Conservation (phyloP, 2,888 invertebrate species). For the Hyppa rectilinea region DNA sequence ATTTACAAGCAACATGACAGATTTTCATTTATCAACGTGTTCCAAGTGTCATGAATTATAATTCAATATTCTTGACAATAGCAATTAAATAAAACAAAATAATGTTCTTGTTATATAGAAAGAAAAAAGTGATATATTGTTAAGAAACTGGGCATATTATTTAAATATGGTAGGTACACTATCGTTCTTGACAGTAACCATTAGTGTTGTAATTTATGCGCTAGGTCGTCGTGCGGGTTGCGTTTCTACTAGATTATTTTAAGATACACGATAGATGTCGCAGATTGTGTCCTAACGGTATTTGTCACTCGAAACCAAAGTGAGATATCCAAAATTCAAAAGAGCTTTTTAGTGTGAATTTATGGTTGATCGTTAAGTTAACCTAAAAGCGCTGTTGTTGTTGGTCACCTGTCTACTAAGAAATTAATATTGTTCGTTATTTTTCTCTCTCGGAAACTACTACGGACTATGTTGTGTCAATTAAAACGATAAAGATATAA, state of each 20-base stretch:
- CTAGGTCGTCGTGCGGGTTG: conserved; percentile 25
- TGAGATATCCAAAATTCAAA: conserved; percentile 24
- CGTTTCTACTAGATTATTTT: conserved; percentile 46
- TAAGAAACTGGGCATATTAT: conserved; percentile 30
- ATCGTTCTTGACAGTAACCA: conserved; percentile 40
- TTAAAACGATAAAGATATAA: not conserved
- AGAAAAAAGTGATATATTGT: conserved; percentile 40
- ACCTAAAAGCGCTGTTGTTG: conserved; percentile 23
- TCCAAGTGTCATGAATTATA: conserved; percentile 20
- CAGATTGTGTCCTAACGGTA: conserved; percentile 34
- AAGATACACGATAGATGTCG: conserved; percentile 23
- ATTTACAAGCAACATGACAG: conserved; percentile 18
- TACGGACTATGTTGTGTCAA: conserved; percentile 7
- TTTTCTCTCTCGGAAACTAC: not conserved
- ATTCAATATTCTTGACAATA: conserved; percentile 32
- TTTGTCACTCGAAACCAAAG: conserved; percentile 38
- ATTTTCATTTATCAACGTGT: conserved; percentile 27
- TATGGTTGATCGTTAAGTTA: conserved; percentile 25
- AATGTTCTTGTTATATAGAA: conserved; percentile 14
- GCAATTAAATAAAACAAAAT: conserved; percentile 34
- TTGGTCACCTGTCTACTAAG: not conserved
- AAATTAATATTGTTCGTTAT: conserved; percentile 6
- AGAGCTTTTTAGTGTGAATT: conserved; percentile 17
- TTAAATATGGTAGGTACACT: conserved; percentile 36
- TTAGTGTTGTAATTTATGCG: conserved; percentile 53